Base-by-base conservation (phyloP, 2,888 invertebrate species). In the Melanostoma scalare region DNA sequence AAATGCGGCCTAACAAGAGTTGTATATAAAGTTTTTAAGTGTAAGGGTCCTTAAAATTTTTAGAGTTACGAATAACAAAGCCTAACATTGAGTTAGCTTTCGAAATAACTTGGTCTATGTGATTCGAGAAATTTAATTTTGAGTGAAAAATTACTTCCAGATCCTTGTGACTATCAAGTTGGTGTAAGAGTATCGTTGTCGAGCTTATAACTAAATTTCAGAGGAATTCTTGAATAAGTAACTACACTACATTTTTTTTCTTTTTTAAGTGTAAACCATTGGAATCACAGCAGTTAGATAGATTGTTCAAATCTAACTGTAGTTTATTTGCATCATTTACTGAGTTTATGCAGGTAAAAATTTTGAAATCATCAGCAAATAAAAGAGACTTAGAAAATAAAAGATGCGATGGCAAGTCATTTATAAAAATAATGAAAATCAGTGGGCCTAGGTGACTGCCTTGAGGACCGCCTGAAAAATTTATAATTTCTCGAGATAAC, bases 141-240 rank as follows among this genome's bases (percentile, higher is more conserved):
- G 50, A 30, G 31, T 31, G 3, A 31, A 50, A 6, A 31, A 31
- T 31, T 50, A n/a, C n/a, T n/a, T n/a, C n/a, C n/a, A n/a, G n/a
- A n/a, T 50, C 31, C 50, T 8, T 50, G 31, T 50, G 31, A 50
- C 50, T n/a, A n/a, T n/a, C n/a, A n/a, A n/a, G n/a, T n/a, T n/a
- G n/a, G n/a, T n/a, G 8, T 31, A 8, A 31, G 3, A 50, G 31
- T 31, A 50, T 6, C 8, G 31, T 6, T 31, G 31, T 4, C 50
- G 30, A 8, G 30, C 50, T 6, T 8, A 50, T 3, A 3, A 50
- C 6, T 31, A 6, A 10, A 31, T 2, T 44, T 10, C 2, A 44
- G 44, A 3, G 9, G n/a, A n/a, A n/a, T n/a, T n/a, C n/a, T n/a
- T n/a, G n/a, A n/a, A n/a, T n/a, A n/a, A n/a, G n/a, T n/a, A n/a